These are phyloP conservation scores for Sula dactylatra DNA, from an alignment of 2,113 vertebrate genomes.

Conservation along the genomic window DNA sequence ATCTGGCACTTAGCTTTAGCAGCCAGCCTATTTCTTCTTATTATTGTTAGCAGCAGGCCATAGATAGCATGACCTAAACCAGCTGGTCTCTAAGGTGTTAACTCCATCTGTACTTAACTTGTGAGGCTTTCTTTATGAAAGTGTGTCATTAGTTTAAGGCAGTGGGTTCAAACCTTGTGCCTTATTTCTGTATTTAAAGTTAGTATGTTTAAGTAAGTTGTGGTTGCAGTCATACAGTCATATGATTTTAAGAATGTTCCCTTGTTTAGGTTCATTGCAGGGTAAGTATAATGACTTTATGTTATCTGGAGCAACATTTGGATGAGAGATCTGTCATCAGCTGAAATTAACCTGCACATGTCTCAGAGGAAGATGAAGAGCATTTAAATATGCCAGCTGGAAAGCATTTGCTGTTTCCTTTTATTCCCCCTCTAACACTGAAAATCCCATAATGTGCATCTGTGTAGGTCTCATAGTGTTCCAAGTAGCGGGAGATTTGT, in stretches of 20 bases:
- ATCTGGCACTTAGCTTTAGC: background rate
- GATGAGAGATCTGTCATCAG: slow-evolving; percentile 31
- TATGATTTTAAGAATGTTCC: background rate
- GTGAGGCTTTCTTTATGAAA: background rate
- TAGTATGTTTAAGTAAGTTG: background rate
- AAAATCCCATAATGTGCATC: slow-evolving; percentile 31
- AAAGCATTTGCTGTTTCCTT: slow-evolving; percentile 44
- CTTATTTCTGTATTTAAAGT: background rate
- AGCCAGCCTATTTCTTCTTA: background rate
- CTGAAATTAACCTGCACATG: slow-evolving; percentile 49
- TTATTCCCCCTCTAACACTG: background rate
- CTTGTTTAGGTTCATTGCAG: slow-evolving; percentile 1
- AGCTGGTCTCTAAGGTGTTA: slow-evolving; percentile 28
- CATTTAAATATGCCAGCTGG: slow-evolving; percentile 52
- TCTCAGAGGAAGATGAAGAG: slow-evolving; percentile 39
- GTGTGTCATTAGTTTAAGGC: background rate
- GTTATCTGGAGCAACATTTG: slow-evolving; percentile 42
- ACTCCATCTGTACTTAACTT: background rate
- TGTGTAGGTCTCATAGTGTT: background rate
- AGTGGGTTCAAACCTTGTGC: background rate
- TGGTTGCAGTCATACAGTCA: background rate
- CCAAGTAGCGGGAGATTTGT: background rate
- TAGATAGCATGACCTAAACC: background rate
- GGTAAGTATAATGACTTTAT: background rate
- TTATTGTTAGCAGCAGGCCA: background rate